These are phyloP conservation scores for Ivindomyrus marchei DNA, from an alignment of 2,113 vertebrate genomes.

Conservation along the genomic window DNA sequence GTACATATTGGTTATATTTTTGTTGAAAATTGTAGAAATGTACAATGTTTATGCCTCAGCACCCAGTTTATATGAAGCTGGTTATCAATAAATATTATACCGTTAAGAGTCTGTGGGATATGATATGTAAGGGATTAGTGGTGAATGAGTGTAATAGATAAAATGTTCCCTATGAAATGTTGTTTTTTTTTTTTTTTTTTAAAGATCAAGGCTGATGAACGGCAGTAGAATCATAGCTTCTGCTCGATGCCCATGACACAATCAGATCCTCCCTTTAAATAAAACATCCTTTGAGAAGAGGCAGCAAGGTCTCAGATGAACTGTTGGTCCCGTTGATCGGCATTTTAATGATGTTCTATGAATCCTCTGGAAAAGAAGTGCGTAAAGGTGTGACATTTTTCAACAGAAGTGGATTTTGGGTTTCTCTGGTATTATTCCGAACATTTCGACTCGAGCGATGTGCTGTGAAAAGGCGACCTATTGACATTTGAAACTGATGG, in stretches of 20 bases:
- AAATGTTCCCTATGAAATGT: background rate
- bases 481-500: background rate
- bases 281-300: background rate
- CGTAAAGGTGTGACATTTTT: background rate
- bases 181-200: background rate
- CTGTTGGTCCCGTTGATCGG: background rate
- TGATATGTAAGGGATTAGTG: background rate
- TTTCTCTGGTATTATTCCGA: background rate
- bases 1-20: slow-evolving; percentile 99
- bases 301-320: background rate
- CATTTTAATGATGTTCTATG: background rate
- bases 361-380: background rate
- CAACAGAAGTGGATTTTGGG: background rate
- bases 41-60: slow-evolving; percentile 99
- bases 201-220: background rate
- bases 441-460: background rate
- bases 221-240: background rate
- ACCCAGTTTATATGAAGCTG: slow-evolving; percentile 98
- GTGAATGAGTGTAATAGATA: background rate
- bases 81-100: slow-evolving; percentile 93
- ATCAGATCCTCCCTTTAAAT: background rate
- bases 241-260: background rate
- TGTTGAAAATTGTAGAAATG: slow-evolving; percentile 98
- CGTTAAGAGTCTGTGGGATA: slow-evolving; percentile 25
- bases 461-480: background rate